Evolutionary conservation across 1,140 invertebrate species (phyloP), one percentile per base, ranked within the genome.

Genomic region (Halyomorpha halys): DNA sequence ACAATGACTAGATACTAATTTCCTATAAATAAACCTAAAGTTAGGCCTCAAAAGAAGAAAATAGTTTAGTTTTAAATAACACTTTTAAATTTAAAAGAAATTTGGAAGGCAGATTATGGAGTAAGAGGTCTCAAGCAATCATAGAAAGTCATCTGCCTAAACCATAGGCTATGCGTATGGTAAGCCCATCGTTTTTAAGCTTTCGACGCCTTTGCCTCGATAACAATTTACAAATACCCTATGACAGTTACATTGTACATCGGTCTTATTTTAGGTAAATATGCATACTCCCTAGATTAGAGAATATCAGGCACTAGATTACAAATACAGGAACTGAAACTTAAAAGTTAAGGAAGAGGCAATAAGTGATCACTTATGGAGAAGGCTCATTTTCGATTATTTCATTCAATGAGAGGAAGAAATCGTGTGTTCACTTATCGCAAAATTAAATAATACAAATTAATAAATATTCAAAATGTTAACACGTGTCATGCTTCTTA

Each of bases 1-100:
- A 56, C 53, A 56, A 56, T 56, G 53, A 56, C 53, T 56, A 56
- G 53, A 56, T 56, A 15, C 53, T 56, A 56, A 56, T 56, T 23
- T 56, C 23, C 23, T 23, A 23, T 23, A 56, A 56, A 15, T 56
- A 56, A 56, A 56, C 53, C 53, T 56, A 56, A 56, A 56, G 53
- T 56, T 56, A 56, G 53, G 53, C 53, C 53, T 56, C 53, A 56
- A 56, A 49, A 19, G 6, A 49, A 56, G 23, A 56, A 21, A 56
- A 56, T 23, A 56, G 18, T 56, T 56, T 56, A 56, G 53, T 56
- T 25, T 16, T 39, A 56, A 23, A 23, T 56, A 56, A 56, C 53
- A 56, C 23, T 3, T 56, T 53, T 53, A 19, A 53, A n/a, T 19
- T 21, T 9, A 25, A 21, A 25, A 56, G 2, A 11, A 23, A 23